Evolutionary conservation across 1,140 invertebrate species (phyloP).

Genomic region (Globodera ellingtonae): DNA sequence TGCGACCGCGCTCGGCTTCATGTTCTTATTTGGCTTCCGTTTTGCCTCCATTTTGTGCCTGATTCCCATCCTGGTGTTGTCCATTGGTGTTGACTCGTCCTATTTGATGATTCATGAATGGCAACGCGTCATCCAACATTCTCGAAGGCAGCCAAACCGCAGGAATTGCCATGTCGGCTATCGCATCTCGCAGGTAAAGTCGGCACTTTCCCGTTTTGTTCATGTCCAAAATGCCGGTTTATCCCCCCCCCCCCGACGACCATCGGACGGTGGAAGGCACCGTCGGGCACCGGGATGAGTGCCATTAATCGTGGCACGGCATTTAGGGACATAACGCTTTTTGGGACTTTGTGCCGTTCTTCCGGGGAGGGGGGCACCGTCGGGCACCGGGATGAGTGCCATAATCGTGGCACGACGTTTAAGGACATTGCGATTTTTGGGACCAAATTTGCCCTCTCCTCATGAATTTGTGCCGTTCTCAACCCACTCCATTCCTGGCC

Average conservation of each 20-base stretch:
- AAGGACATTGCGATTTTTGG: no score
- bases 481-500: neutral
- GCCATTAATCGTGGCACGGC: no score
- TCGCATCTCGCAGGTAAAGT: constrained; percentile 44
- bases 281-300: no score
- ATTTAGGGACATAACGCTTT: neutral
- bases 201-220: neutral
- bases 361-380: no score
- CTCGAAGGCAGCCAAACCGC: constrained; percentile 53
- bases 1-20: constrained; percentile 59
- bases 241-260: no score
- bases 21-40: constrained; percentile 59
- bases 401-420: no score
- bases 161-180: constrained; percentile 60
- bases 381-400: no score
- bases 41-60: constrained; percentile 63
- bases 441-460: neutral
- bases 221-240: neutral
- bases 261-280: neutral
- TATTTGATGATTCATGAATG: constrained; percentile 66
- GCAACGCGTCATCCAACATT: constrained; percentile 64
- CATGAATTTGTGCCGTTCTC: neutral
- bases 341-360: neutral
- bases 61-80: constrained; percentile 63
- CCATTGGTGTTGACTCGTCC: constrained; percentile 62